phyloP scores from a whole-genome alignment of 2,113 vertebrate species.

The Platycercus adscitus region DNA sequence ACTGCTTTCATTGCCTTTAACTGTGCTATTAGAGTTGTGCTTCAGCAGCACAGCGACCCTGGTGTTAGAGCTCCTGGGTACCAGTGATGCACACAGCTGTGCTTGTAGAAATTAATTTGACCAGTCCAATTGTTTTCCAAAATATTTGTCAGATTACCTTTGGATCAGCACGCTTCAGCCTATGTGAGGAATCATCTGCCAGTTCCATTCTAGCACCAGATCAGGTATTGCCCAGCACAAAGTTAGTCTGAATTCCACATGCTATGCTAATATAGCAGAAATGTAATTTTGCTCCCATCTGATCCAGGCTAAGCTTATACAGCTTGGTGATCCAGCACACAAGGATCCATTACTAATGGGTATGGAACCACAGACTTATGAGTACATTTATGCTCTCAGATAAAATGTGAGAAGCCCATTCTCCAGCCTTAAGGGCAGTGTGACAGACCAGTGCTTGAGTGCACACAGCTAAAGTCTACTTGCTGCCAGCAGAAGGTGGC shows the following conservation, averaged over 20 bases:
- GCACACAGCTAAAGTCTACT: background rate
- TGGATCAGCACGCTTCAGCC: background rate
- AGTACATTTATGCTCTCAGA: background rate
- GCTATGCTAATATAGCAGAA: background rate
- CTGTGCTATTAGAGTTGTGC: background rate
- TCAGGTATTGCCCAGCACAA: background rate
- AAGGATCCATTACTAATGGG: background rate
- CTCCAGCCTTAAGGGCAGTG: background rate
- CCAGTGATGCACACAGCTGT: background rate
- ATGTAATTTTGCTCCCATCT: background rate
- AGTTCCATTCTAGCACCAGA: background rate
- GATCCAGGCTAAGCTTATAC: background rate
- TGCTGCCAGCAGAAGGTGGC: background rate
- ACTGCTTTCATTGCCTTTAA: background rate
- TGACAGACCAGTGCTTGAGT: background rate
- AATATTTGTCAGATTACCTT: background rate
- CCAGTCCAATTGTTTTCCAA: background rate
- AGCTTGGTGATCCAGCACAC: background rate
- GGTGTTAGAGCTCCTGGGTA: background rate
- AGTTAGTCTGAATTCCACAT: background rate
- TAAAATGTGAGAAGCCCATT: background rate
- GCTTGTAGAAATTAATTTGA: slow-evolving; percentile 2
- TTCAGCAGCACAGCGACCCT: background rate
- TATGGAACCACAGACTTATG: background rate
- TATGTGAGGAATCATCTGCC: background rate